Base-by-base conservation (phyloP, 1,140 invertebrate genomes). In the Trypoxylus dichotomus region DNA sequence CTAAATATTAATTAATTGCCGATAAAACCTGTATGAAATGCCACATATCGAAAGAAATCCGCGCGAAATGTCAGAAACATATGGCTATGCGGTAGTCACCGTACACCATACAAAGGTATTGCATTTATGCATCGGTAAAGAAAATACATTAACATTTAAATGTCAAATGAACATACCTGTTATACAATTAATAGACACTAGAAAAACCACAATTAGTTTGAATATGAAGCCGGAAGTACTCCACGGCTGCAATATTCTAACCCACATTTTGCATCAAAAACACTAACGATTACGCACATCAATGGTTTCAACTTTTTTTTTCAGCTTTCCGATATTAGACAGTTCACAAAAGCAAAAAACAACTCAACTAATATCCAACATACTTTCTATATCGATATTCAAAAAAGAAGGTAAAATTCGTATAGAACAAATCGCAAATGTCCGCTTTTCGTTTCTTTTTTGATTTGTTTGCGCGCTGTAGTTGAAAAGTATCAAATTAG, bases 111-210 rank as follows among this genome's bases (percentile, higher is more conserved):
- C 21, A 29, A 11, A 21, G 15, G 7, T 13, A 68, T 24, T n/a
- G 19, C 60, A 68, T 29, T 68, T 21, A 24, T 27, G 60, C 3
- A 68, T 68, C 27, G 24, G 47, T 54, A 68, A 68, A 8, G 24
- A 68, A 68, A 74, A 74, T 37, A 74, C 13, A 37, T 37, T 43
- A 74, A 74, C 72, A 43, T 43, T 74, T 74, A 74, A 74, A 74
- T 74, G 72, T 74, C 72, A 74, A 74, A 74, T 19, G 41, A 74
- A 43, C 72, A 41, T 43, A 74, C 72, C 72, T 74, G 72, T 74
- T 74, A 74, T 43, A 43, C 72, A 74, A 74, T 42, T 74, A 74
- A 74, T 43, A 74, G 19, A 37, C 29, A 74, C 72, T 37, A 74
- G 32, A 37, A 74, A 43, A 74, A 43, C 29, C 72, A 43, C 72